Base-by-base conservation (phyloP, 2,113 vertebrate genomes). In the Sphyrna mokarran region DNA sequence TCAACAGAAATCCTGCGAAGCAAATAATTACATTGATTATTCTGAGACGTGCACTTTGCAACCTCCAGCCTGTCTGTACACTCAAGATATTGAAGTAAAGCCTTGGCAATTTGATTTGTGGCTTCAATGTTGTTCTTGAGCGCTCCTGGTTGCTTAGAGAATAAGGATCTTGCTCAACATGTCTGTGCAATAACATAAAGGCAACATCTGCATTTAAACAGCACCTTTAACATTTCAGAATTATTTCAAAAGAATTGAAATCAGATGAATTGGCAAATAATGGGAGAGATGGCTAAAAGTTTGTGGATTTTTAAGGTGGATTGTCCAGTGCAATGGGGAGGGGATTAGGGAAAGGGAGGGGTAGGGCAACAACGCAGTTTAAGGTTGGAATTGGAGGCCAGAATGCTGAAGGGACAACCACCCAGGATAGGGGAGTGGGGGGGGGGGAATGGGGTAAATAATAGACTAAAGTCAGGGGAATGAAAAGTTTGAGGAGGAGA, bases 1-100 rank as follows among this genome's bases (percentile, higher is more conserved):
- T 29, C 58, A 72, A 54, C 43, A 54, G 69, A 48, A 72, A 16
- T 95, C 54, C 43, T 76, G 40, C 29, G 68, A 48, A 95, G 40
- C 20, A 54, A 95, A 72, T 95, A 95, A 93, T 93, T 93, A 72
- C 68, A 76, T 70, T 76, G 94, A 72, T 48, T 95, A 95, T 70
- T 95, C 43, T 95, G 94, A 70, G 37, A 40, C 70, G 26, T 72
- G 40, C 14, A 26, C 68, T 95, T 72, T 48, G 69, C 48, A 72
- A 95, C 40, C 40, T 54, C 48, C 26, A 33, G 26, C 69, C 68
- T 66, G 10, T 29, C 68, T 26, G 26, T 95, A 48, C 29, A 54
- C 26, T 94, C 16, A 40, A 94, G 40, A 16, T 54, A 95, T 43
- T 72, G 40, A 23, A 48, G 69, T 54, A 95, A 72, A 43, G 40